Evolutionary conservation across 2,888 invertebrate genomes (phyloP).

Genomic region (Aradus depressus): DNA sequence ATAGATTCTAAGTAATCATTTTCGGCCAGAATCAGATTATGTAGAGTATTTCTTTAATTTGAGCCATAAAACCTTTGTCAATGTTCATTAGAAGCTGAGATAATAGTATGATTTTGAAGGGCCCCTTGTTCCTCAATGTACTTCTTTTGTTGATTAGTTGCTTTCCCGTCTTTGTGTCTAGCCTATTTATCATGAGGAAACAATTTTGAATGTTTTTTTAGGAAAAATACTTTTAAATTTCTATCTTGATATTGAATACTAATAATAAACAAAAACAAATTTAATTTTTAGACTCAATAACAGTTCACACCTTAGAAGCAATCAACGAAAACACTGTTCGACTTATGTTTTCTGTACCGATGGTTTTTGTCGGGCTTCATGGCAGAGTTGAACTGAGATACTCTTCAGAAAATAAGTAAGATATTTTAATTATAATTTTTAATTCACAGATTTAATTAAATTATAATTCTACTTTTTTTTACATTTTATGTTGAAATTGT

Average conservation of each 20-base stretch:
- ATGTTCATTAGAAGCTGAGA: too few species aligned
- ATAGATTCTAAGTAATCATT: too few species aligned
- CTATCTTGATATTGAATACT: not conserved
- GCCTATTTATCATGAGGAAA: not conserved
- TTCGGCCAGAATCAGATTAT: too few species aligned
- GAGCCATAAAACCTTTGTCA: too few species aligned
- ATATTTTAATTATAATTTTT: slow-evolving; percentile 32
- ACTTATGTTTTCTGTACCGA: slow-evolving; percentile 70
- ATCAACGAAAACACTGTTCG: slow-evolving; percentile 68
- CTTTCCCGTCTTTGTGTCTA: too few species aligned
- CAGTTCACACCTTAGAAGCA: slow-evolving; percentile 54
- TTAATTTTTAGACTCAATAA: slow-evolving; percentile 40
- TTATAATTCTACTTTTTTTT: too few species aligned
- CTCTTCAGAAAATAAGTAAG: slow-evolving; percentile 60
- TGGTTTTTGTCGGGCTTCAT: slow-evolving; percentile 69
- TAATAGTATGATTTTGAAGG: too few species aligned
- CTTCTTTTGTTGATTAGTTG: too few species aligned
- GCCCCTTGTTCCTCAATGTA: too few species aligned
- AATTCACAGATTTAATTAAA: too few species aligned
- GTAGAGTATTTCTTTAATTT: too few species aligned
- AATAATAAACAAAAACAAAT: slow-evolving; percentile 1
- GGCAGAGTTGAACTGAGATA: slow-evolving; percentile 80
- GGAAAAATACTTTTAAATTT: not conserved
- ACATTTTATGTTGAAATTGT: too few species aligned
- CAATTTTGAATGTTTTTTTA: not conserved